phyloP scores from a whole-genome alignment of 92 coral and sea anemone species.

The Porites divaricata region DNA sequence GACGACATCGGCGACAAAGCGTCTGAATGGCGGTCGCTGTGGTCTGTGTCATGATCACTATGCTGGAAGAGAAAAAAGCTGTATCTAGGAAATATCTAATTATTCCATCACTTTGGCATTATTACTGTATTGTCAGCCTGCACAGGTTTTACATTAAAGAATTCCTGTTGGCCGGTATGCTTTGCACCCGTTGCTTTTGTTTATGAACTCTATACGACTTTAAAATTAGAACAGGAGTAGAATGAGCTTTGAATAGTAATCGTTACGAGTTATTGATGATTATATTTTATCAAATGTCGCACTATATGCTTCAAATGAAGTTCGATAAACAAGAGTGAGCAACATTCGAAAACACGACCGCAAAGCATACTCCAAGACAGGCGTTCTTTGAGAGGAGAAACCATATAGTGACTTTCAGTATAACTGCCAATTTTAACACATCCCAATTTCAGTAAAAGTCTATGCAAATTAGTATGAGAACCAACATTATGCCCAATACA shows the following conservation, averaged over 20 bases:
- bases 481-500: constrained; percentile 17
- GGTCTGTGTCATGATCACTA: too few species aligned
- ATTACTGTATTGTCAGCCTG: constrained; percentile 23
- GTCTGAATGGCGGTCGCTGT: too few species aligned
- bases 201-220: constrained; percentile 29
- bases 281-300: too few species aligned
- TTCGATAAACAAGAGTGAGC: constrained; percentile 31
- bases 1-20: too few species aligned
- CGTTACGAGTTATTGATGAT: constrained; percentile 3
- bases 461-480: too few species aligned
- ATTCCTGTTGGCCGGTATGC: constrained; percentile 19
- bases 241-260: constrained; percentile 27
- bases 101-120: neutral
- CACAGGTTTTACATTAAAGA: neutral
- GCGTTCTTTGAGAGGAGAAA: constrained; percentile 28
- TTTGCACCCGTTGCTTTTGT: constrained; percentile 17
- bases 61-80: constrained; percentile 16
- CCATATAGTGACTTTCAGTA: constrained; percentile 22
- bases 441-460: constrained; percentile 5
- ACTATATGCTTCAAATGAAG: constrained; percentile 13
- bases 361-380: too few species aligned
- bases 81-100: neutral
- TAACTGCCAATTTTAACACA: constrained; percentile 25
- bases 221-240: constrained; percentile 23
- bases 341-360: constrained; percentile 33